These are phyloP conservation scores for Pangasius djambal DNA, from an alignment of 2,797 vertebrate genomes.

Conservation along the genomic window DNA sequence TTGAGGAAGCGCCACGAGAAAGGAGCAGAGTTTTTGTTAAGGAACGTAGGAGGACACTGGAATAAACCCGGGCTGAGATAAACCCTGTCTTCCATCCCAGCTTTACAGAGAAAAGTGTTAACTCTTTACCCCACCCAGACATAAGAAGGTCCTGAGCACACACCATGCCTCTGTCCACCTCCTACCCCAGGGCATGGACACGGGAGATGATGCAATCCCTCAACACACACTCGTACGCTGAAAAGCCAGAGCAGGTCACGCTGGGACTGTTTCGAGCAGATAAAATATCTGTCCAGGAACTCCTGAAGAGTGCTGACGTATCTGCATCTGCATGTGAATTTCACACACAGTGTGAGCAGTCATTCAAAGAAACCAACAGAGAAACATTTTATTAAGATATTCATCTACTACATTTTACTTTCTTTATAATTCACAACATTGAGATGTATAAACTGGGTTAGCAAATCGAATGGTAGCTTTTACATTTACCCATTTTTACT, in stretches of 20 bases:
- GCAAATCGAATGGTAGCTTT: not conserved
- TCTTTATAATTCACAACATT: not conserved
- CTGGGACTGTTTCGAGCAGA: conserved; percentile 37
- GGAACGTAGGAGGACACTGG: not conserved
- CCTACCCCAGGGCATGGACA: not conserved
- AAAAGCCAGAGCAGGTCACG: not conserved
- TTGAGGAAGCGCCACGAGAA: no score
- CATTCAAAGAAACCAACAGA: not conserved
- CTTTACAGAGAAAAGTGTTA: conserved; percentile 14
- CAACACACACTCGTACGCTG: not conserved
- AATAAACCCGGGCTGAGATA: not conserved
- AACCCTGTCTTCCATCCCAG: not conserved
- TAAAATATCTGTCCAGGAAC: conserved; percentile 49
- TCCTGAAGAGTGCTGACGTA: conserved; percentile 1
- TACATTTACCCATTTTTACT: not conserved
- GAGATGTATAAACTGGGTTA: not conserved
- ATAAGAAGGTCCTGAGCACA: not conserved
- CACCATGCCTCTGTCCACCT: not conserved
- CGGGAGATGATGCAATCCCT: conserved; percentile 43
- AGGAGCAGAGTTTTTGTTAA: not conserved
- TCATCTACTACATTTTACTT: not conserved
- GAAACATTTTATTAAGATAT: not conserved
- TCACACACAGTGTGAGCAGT: not conserved
- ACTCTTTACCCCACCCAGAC: not conserved
- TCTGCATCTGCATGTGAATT: conserved; percentile 13